Percentiles rank a stretch among this genome's conserved stretches.
Conservation (phyloP, 2,888 invertebrate species). For the Aspidiotus destructor region DNA sequence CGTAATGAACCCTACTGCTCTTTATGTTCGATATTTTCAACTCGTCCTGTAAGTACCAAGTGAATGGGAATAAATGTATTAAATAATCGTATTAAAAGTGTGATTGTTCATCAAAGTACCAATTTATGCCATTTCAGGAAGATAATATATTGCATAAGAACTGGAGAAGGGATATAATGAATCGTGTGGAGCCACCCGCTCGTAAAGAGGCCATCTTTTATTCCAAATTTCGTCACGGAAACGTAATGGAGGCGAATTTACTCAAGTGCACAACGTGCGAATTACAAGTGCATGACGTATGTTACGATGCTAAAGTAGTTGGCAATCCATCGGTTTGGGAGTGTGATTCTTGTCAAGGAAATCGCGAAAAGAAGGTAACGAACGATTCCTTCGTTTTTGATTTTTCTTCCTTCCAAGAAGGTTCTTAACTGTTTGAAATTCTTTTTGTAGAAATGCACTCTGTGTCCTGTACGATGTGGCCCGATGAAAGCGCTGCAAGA, state of each 20-base stretch:
- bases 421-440: not conserved
- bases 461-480: constrained; percentile 52
- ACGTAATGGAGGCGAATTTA: not conserved
- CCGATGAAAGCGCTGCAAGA: constrained; percentile 56
- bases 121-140: constrained; percentile 9
- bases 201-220: constrained; percentile 13
- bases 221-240: constrained; percentile 8
- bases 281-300: constrained; percentile 31
- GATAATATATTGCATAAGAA: constrained; percentile 8
- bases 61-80: not conserved
- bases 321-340: constrained; percentile 13
- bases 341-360: constrained; percentile 28
- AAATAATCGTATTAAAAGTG: not conserved
- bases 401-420: not conserved
- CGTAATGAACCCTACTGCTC: constrained; percentile 50
- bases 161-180: constrained; percentile 6
- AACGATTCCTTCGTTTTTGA: not conserved
- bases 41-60: constrained; percentile 35
- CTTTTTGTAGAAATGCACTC: constrained; percentile 45
- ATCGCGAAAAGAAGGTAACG: too few relatives aligned
- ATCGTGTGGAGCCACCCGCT: constrained; percentile 9
- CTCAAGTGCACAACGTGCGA: constrained; percentile 27
- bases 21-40: constrained; percentile 48
- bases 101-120: not conserved
- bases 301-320: constrained; percentile 16